A percentile compares a stretch with the other conserved stretches of the same genome.
Conservation (phyloP, 2,113 vertebrate species). For the Nothobranchius furzeri region DNA sequence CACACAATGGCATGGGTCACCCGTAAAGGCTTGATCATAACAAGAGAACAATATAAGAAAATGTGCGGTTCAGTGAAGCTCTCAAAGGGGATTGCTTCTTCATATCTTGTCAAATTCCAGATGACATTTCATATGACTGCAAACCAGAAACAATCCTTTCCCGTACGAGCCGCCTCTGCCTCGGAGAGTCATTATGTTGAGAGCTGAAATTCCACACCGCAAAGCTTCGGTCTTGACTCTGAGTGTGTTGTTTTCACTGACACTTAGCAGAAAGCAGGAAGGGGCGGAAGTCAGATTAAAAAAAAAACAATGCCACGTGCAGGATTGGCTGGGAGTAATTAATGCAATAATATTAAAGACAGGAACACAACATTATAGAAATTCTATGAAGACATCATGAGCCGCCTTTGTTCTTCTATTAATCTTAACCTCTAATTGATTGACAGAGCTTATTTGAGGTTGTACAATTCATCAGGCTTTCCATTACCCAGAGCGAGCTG, state of each 20-base stretch:
- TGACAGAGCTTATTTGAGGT: constrained; percentile 57
- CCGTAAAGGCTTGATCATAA: constrained; percentile 69
- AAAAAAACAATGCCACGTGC: constrained; percentile 37
- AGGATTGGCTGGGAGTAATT: constrained; percentile 7
- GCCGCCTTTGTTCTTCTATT: constrained; percentile 37
- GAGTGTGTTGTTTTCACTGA: constrained; percentile 68
- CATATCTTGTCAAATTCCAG: constrained; percentile 79
- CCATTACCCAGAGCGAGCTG: constrained; percentile 49
- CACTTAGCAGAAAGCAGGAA: constrained; percentile 56
- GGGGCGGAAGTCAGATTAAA: constrained; percentile 51
- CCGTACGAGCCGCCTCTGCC: constrained; percentile 64
- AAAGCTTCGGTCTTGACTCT: constrained; percentile 55
- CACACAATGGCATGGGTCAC: constrained; percentile 76
- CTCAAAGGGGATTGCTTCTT: constrained; percentile 76
- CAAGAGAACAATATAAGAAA: constrained; percentile 74
- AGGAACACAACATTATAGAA: constrained; percentile 20
- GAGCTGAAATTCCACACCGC: constrained; percentile 69
- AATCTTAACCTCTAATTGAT: constrained; percentile 52
- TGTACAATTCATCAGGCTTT: constrained; percentile 62
- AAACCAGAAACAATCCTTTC: constrained; percentile 74
- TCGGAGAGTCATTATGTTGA: constrained; percentile 69
- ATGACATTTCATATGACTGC: constrained; percentile 79
- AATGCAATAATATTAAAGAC: constrained; percentile 32
- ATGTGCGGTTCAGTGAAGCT: constrained; percentile 69
- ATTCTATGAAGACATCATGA: constrained; percentile 21